Evolutionary conservation across 1,140 invertebrate species (phyloP).

Genomic region (Drosophila repleta): DNA sequence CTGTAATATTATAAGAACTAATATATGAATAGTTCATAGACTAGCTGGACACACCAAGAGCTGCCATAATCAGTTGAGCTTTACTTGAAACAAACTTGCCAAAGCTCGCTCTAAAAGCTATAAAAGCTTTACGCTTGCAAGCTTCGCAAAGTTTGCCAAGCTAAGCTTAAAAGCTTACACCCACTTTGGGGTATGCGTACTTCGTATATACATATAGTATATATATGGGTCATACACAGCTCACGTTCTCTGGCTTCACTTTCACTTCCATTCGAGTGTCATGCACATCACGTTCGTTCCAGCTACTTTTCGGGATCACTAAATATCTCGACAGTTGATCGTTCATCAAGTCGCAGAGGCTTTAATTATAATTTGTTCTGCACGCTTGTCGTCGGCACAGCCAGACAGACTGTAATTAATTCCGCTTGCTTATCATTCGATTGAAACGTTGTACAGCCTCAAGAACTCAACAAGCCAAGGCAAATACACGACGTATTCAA

Average conservation of each 20-base stretch:
- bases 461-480: neutral
- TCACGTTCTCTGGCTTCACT: conserved; percentile 6
- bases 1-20: no score
- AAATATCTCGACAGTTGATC: neutral
- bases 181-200: neutral
- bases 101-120: no score
- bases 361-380: conserved; percentile 13
- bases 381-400: conserved; percentile 2
- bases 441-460: neutral
- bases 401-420: conserved; percentile 9
- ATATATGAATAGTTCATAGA: no score
- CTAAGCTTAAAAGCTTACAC: neutral
- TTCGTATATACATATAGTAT: no score
- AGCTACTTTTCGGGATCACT: neutral
- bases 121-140: no score
- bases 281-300: conserved; percentile 9
- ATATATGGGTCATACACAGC: neutral
- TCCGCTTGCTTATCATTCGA: neutral
- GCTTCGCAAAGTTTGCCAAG: neutral
- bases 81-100: no score
- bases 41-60: no score
- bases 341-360: conserved; percentile 1
- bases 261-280: conserved; percentile 6
- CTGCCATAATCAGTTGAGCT: no score
- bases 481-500: neutral